Conservation (phyloP, 1,140 invertebrate genomes). For the Drosophila setifemur region DNA sequence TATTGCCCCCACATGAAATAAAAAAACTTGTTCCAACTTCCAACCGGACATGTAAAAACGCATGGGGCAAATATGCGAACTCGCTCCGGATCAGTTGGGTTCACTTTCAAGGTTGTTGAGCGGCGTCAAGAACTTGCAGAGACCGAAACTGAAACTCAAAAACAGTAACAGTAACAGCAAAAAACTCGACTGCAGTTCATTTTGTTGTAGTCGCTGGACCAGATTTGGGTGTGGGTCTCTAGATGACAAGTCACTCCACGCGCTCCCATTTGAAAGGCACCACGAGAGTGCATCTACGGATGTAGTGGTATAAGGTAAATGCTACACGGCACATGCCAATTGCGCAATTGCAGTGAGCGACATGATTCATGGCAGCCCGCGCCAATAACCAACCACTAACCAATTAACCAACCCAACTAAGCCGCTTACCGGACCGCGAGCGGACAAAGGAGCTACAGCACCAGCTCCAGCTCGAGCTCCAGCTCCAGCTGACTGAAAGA, state of each 20-base stretch:
- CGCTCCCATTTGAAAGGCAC: slow-evolving; percentile 58
- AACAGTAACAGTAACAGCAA: slow-evolving; percentile 3
- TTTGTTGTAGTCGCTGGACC: neutral
- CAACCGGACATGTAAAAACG: slow-evolving; percentile 51
- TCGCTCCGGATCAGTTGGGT: slow-evolving; percentile 48
- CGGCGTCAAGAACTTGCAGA: slow-evolving; percentile 58
- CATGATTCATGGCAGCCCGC: slow-evolving; percentile 55
- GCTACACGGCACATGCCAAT: slow-evolving; percentile 64
- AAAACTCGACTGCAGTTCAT: slow-evolving; percentile 11
- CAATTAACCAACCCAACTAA: slow-evolving; percentile 62
- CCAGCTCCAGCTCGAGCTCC: no score
- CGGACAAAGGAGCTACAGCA: slow-evolving; percentile 47
- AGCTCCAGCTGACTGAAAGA: no score
- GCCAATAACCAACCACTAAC: no score
- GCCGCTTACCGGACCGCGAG: slow-evolving; percentile 59
- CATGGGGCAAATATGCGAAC: slow-evolving; percentile 46
- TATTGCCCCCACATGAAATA: slow-evolving; percentile 26
- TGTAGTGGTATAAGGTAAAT: neutral
- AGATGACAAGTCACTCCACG: slow-evolving; percentile 56
- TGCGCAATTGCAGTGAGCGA: slow-evolving; percentile 59
- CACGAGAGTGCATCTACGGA: slow-evolving; percentile 2
- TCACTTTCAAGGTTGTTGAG: slow-evolving; percentile 71
- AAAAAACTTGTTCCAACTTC: slow-evolving; percentile 41
- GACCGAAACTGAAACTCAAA: slow-evolving; percentile 16
- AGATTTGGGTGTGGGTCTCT: slow-evolving; percentile 32